Conservation (phyloP, 2,113 vertebrate species). For the Caranx melampygus region DNA sequence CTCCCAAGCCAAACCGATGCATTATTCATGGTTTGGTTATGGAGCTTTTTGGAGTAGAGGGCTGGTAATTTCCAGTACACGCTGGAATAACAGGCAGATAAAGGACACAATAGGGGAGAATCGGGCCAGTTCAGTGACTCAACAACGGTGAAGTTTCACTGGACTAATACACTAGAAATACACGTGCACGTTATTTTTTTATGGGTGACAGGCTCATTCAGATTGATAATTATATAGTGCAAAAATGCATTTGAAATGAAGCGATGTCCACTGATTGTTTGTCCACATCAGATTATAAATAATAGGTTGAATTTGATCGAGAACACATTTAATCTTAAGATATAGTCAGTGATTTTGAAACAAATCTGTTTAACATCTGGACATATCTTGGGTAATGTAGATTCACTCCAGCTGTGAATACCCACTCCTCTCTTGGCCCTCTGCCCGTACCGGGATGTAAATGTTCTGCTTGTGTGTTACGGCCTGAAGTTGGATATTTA, state of each 20-base stretch:
- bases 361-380: background rate
- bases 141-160: constrained; percentile 49
- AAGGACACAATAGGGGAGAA: constrained; percentile 32
- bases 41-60: constrained; percentile 68
- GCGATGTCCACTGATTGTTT: constrained; percentile 32
- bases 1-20: constrained; percentile 70
- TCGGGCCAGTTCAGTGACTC: constrained; percentile 11
- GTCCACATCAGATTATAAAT: background rate
- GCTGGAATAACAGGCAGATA: constrained; percentile 60
- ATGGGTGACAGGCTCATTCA: constrained; percentile 9
- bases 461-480: constrained; percentile 24
- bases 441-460: constrained; percentile 39
- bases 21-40: constrained; percentile 79
- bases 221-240: constrained; percentile 41
- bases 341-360: constrained; percentile 9
- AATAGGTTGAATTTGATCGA: background rate
- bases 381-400: constrained; percentile 8
- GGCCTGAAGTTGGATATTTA: constrained; percentile 32
- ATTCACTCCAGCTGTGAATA: constrained; percentile 18
- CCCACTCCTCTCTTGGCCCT: constrained; percentile 16
- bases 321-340: constrained; percentile 11
- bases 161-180: constrained; percentile 19
- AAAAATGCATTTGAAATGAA: constrained; percentile 37
- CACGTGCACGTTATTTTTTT: background rate
- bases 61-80: constrained; percentile 69